Base-by-base conservation (phyloP, 1,140 invertebrate genomes). In the Rhopalosiphum maidis region DNA sequence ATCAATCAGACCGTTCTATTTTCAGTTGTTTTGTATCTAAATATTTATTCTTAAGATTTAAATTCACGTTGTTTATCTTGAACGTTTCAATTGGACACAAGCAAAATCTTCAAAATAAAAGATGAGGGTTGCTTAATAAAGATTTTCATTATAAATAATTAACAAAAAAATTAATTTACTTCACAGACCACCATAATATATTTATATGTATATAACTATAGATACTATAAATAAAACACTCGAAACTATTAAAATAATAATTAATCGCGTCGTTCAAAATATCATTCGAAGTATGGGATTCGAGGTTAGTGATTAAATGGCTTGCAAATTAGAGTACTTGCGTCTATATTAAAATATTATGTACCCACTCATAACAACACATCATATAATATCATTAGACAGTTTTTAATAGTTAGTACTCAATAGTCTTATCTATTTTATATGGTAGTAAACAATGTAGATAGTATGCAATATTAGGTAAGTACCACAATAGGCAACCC, bases 271-370 rank as follows among this genome's bases (percentile, higher is more conserved):
- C 15, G 60, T 77, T 77, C 5, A 77, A 77, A 77, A 18, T n/a
- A n/a, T 77, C 11, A n/a, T 35, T 77, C 60, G 60, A n/a, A 77
- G 60, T 77, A 77, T 77, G 60, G 30, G 60, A 77, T 77, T 77
- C 60, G 60, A 77, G 60, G 60, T 77, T 77, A 77, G 60, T 77
- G 60, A 77, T 77, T 77, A 77, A 77, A n/a, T 77, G 60, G 60
- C 60, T 77, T 77, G 60, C 15, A n/a, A 77, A 77, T 77, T n/a
- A 35, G 18, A 77, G 60, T 77, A 77, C 60, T 77, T n/a, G 15
- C 15, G n/a, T 18, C 30, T 15, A 77, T 77, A 77, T 77, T n/a
- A 18, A n/a, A 68, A 68, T 68, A 68, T n/a, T 68, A 68, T 77
- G 30, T n/a, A 77, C 15, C 15, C 60, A 77, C 60, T 77, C 15